Conservation (phyloP, 2,797 vertebrate genomes). For the Jordanella pulchra region DNA sequence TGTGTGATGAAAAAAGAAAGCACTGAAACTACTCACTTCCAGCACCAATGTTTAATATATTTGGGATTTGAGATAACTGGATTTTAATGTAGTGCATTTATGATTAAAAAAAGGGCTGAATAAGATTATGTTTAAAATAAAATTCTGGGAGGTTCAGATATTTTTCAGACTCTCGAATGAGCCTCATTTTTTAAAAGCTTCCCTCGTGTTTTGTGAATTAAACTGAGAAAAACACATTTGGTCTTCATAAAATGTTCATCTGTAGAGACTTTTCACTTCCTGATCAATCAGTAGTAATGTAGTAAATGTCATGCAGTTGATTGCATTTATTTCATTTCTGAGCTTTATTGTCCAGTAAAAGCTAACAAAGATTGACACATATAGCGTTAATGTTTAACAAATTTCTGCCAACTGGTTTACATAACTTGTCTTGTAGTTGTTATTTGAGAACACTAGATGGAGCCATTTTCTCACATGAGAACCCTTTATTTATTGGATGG, state of each 20-base stretch:
- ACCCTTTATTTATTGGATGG: background rate
- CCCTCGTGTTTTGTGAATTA: background rate
- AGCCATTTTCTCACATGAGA: background rate
- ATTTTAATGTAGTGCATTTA: conserved; percentile 4
- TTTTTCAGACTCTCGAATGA: background rate
- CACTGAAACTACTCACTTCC: background rate
- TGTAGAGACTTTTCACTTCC: background rate
- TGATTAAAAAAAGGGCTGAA: background rate
- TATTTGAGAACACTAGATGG: conserved; percentile 44
- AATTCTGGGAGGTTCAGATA: background rate
- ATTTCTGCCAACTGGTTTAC: background rate
- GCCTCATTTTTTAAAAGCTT: background rate
- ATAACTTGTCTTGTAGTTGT: background rate
- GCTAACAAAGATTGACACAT: background rate
- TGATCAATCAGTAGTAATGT: conserved; percentile 1
- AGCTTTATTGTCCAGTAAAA: background rate
- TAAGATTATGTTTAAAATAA: background rate
- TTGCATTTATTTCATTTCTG: background rate
- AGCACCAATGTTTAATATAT: background rate
- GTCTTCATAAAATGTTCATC: background rate
- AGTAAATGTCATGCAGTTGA: background rate
- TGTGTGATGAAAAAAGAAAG: background rate
- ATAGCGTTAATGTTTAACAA: background rate
- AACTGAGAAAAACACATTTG: conserved; percentile 5
- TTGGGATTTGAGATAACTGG: background rate